Base-by-base conservation (phyloP, 1,140 invertebrate species). In the Tyrophagus putrescentiae region DNA sequence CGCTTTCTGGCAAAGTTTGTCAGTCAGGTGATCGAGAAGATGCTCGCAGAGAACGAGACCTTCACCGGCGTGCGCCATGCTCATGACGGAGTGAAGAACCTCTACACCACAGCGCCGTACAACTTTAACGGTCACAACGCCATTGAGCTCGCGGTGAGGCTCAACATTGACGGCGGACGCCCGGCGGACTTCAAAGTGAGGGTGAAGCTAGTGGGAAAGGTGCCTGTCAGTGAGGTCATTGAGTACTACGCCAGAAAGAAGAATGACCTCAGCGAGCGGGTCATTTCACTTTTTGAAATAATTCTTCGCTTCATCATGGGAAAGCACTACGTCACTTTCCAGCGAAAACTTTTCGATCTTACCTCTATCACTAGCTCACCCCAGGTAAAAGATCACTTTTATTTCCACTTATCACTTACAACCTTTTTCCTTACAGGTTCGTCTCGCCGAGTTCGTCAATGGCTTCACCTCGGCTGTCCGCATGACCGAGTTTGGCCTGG, bases 401-500 rank as follows among this genome's bases (percentile, higher is more conserved):
- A n/a, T n/a, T n/a, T n/a, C n/a, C n/a, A n/a, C n/a, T n/a, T n/a
- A n/a, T n/a, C n/a, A n/a, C n/a, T n/a, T n/a, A n/a, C n/a, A n/a
- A n/a, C n/a, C n/a, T n/a, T n/a, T n/a, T n/a, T n/a, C n/a, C n/a
- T n/a, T n/a, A n/a, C n/a, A n/a, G n/a, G n/a, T n/a, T n/a, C n/a
- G n/a, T n/a, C n/a, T 39, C 13, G 13, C 13, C 21, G 36, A 39
- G 13, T 48, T 48, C 21, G 45, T 48, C 13, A 7, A 48, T 7
- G 45, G 45, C 7, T 48, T 7, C 31, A 48, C 21, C 7, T 25
- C 13, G 23, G 7, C 7, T 18, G 45, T 48, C 9, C 7, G 45
- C 7, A 48, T 48, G 45, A 48, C 45, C 6, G 45, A 48, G 31
- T 6, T 48, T 6, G 45, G 45, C 7, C 45, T 48, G 45, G 45